phyloP scores from a whole-genome alignment of 2,797 vertebrate genomes.

The Sebastes steindachneri region DNA sequence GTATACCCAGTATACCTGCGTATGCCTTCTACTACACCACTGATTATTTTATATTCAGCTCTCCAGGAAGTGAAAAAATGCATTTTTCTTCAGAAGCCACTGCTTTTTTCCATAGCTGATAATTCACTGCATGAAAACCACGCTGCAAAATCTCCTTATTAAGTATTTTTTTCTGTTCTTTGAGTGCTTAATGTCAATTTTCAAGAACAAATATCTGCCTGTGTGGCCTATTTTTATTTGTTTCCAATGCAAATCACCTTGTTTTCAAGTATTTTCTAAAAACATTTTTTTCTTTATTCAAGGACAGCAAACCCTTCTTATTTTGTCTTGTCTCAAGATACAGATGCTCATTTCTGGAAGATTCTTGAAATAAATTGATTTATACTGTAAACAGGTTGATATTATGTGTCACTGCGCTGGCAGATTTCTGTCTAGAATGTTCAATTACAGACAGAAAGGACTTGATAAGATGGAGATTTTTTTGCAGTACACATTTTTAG shows the following conservation, averaged over 20 bases:
- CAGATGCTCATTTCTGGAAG: background rate
- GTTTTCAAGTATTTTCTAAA: background rate
- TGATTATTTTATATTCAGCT: background rate
- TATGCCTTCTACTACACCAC: too few relatives aligned
- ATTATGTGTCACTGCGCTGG: background rate
- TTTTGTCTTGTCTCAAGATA: background rate
- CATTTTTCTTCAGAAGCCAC: background rate
- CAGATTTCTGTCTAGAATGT: background rate
- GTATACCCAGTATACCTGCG: too few relatives aligned
- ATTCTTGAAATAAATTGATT: background rate
- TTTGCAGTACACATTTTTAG: too few relatives aligned
- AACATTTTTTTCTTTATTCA: background rate
- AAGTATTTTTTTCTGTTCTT: background rate
- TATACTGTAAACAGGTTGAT: background rate
- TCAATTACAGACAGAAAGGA: background rate
- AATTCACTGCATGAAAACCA: background rate
- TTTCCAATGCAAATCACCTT: background rate
- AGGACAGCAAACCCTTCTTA: background rate
- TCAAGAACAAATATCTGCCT: background rate
- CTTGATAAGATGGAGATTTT: background rate
- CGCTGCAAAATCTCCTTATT: background rate
- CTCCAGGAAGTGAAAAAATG: background rate
- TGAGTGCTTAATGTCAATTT: background rate
- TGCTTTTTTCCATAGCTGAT: background rate
- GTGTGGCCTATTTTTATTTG: background rate